Base-by-base conservation (phyloP, 2,797 vertebrate genomes). In the Spinus pinus region DNA sequence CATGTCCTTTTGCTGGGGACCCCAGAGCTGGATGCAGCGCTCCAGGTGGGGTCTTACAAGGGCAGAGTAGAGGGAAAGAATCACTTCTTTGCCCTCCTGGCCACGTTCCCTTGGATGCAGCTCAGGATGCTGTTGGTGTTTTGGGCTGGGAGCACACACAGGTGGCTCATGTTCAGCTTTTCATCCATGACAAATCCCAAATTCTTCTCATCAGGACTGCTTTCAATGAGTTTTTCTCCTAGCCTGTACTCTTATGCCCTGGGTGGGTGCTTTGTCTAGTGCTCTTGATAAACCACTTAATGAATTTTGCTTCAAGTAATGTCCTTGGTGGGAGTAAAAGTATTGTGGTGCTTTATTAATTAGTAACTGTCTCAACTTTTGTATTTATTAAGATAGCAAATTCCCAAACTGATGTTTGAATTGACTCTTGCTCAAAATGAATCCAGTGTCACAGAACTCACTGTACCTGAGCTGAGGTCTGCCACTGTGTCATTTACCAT, bases 1-100 rank as follows among this genome's bases (percentile, higher is more conserved):
- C 64, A 15, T 50, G 42, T 44, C 28, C 42, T 64, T 44, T 1
- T 22, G 16, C 0, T 70, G 20, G 37, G 27, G 19, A n/a, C 8
- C 28, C 62, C 49, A 82, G 56, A 57, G 24, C 33, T 39, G 39
- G 17, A 30, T 33, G 14, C 21, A 44, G 39, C 3, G 6, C 14
- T 69, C 16, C 28, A 44, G 20, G 9, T 42, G n/a, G 42, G 6
- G 24, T 37, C 20, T 33, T 35, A 54, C 0, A 0, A 28, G 22
- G 35, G 6, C 25, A 54, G 41, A 42, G 13, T 4, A 54, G 35
- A 81, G 35, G 47, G 41, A 19, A 58, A 17, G 41, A 47, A 54
- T 46, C 7, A 16, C 6, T 12, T 44, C 28, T 24, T 51, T n/a
- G 10, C 19, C 12, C 50, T 57, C 18, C 65, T 51, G n/a, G 39